Percentiles rank a stretch among this genome's conserved stretches.
Evolutionary conservation across 2,888 invertebrate genomes (phyloP).

Genomic region (Callimorpha dominula): DNA sequence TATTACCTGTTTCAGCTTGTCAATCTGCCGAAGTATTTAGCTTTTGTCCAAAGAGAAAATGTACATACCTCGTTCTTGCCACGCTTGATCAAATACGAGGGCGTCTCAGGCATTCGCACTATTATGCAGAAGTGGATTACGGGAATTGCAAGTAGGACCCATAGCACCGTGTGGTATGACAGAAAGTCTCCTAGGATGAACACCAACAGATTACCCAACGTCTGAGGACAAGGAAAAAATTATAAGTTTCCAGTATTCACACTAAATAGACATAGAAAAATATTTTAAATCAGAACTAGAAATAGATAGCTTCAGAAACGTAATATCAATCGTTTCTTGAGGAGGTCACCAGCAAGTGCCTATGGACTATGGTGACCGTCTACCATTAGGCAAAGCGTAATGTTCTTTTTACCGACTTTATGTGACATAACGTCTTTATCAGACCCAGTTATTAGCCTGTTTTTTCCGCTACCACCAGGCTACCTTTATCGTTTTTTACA

Average conservation of each 20-base stretch:
- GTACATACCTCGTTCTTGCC: slow-evolving; percentile 2
- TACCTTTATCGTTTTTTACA: too few relatives aligned
- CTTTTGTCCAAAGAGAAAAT: neutral
- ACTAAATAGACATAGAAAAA: neutral
- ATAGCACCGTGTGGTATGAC: neutral
- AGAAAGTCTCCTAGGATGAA: slow-evolving; percentile 5
- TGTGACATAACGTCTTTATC: too few relatives aligned
- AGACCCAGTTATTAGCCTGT: too few relatives aligned
- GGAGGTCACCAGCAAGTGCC: too few relatives aligned
- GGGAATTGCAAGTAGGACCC: neutral
- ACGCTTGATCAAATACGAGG: neutral
- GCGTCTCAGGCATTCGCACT: neutral
- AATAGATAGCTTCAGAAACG: too few relatives aligned
- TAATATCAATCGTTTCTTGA: too few relatives aligned
- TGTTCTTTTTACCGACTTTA: too few relatives aligned
- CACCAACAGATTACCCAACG: slow-evolving; percentile 2
- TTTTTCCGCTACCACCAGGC: too few relatives aligned
- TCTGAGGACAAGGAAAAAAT: slow-evolving; percentile 22
- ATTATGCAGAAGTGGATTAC: neutral
- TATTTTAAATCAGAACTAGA: neutral
- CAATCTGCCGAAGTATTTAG: too few relatives aligned
- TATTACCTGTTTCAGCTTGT: too few relatives aligned
- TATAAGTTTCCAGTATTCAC: neutral
- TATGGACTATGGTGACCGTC: too few relatives aligned
- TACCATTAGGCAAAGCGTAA: too few relatives aligned